These are phyloP conservation scores for Acanthisitta chloris DNA, from an alignment of 2,113 vertebrate species.

Conservation along the genomic window DNA sequence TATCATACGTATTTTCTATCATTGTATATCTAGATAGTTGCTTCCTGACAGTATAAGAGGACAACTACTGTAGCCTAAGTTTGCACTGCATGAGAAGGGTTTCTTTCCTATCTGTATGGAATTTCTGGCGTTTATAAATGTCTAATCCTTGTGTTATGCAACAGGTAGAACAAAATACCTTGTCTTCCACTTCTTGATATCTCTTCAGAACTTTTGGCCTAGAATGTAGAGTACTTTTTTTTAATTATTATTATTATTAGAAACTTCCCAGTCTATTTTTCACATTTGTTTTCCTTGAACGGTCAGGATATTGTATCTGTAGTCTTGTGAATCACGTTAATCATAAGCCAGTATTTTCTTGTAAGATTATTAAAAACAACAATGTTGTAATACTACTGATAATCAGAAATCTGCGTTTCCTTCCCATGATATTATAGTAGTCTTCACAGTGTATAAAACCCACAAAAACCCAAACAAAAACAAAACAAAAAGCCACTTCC, in stretches of 20 bases:
- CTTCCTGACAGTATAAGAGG: background rate
- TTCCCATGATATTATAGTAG: background rate
- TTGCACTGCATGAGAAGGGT: background rate
- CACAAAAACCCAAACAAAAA: background rate
- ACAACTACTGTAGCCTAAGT: accelerated
- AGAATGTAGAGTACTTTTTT: background rate
- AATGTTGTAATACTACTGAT: background rate
- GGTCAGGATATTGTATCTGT: background rate
- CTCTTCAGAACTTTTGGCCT: background rate
- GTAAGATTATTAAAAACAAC: background rate
- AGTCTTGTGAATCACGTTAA: background rate
- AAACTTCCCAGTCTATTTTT: background rate
- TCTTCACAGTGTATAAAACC: background rate
- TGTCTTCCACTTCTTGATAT: background rate
- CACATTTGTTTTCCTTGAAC: background rate
- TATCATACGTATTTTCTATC: background rate
- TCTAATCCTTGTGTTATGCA: background rate
- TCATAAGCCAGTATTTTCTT: background rate
- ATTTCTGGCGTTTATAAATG: background rate
- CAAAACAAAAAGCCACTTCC: background rate
- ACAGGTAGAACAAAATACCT: background rate
- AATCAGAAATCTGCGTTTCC: background rate
- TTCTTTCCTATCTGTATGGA: background rate
- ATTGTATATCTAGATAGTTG: background rate
- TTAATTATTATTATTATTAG: too few species aligned